phyloP scores from a whole-genome alignment of 2,888 invertebrate genomes.

The Nephrocerus scutellatus region DNA sequence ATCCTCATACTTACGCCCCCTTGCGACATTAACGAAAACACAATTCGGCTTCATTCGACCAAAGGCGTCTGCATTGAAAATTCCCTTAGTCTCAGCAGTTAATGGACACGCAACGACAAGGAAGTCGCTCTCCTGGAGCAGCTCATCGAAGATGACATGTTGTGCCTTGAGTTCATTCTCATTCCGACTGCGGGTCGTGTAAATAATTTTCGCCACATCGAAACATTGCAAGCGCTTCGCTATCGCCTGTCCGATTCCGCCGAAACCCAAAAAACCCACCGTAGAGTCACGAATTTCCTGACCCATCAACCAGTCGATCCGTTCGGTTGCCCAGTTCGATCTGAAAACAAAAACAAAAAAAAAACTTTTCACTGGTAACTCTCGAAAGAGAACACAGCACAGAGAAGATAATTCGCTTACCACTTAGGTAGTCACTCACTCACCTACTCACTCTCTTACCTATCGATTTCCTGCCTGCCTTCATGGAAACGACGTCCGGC shows the following conservation, averaged over 20 bases:
- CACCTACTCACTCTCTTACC: slow-evolving; percentile 28
- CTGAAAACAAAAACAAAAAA: slow-evolving; percentile 38
- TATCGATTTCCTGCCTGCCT: slow-evolving; percentile 59
- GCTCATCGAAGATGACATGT: slow-evolving; percentile 62
- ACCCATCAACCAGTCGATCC: slow-evolving; percentile 71
- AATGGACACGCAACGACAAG: slow-evolving; percentile 74
- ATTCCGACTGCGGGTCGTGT: slow-evolving; percentile 59
- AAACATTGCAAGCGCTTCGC: slow-evolving; percentile 70
- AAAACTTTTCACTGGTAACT: neutral
- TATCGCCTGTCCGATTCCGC: slow-evolving; percentile 75
- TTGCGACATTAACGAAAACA: slow-evolving; percentile 80
- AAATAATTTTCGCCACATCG: slow-evolving; percentile 64
- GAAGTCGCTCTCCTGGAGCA: slow-evolving; percentile 76
- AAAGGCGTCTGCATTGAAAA: slow-evolving; percentile 74
- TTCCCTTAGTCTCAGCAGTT: slow-evolving; percentile 66
- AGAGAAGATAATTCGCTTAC: too few species aligned
- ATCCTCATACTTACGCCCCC: slow-evolving; percentile 56
- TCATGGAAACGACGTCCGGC: slow-evolving; percentile 72
- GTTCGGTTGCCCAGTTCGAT: slow-evolving; percentile 61
- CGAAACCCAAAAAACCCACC: slow-evolving; percentile 80
- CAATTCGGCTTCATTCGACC: slow-evolving; percentile 77
- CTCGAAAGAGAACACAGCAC: neutral
- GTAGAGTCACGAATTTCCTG: slow-evolving; percentile 69
- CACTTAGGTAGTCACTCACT: neutral
- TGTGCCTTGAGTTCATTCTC: slow-evolving; percentile 62